These are phyloP conservation scores for Dromaius novaehollandiae DNA, from an alignment of 2,113 vertebrate genomes.

Conservation along the genomic window DNA sequence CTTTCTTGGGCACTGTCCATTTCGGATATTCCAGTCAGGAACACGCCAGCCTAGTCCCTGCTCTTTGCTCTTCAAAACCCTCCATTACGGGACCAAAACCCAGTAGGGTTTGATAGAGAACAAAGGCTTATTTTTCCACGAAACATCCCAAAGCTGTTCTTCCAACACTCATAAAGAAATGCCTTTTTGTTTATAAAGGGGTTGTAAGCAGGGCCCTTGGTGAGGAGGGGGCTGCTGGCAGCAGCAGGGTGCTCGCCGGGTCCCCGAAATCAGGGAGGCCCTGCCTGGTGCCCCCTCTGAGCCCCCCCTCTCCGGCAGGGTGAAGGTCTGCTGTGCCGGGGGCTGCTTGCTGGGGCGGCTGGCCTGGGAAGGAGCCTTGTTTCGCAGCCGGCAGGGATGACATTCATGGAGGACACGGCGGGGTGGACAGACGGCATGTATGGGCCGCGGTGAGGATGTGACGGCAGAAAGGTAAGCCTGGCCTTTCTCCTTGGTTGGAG, in stretches of 20 bases:
- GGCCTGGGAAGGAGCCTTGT: neutral
- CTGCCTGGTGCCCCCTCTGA: too few relatives aligned
- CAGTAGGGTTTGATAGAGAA: neutral
- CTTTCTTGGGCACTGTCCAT: neutral
- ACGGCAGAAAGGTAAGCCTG: slow-evolving; percentile 40
- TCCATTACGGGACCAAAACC: neutral
- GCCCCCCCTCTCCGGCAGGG: neutral
- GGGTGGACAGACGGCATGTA: neutral
- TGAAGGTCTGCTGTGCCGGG: neutral
- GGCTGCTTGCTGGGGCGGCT: neutral
- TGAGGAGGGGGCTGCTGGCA: accelerated
- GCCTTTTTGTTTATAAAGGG: neutral
- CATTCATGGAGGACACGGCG: neutral
- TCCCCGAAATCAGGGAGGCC: too few relatives aligned
- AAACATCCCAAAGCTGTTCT: neutral
- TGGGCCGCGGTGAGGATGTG: neutral
- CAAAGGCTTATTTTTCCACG: neutral
- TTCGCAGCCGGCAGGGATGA: neutral
- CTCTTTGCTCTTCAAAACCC: neutral
- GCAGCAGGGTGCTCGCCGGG: too few relatives aligned
- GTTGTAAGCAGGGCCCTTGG: neutral
- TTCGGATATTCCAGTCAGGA: neutral
- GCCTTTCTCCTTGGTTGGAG: neutral
- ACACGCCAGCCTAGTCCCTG: neutral
- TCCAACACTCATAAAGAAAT: neutral